Conservation (phyloP, 2,797 vertebrate species). For the Enteromius argenteus region DNA sequence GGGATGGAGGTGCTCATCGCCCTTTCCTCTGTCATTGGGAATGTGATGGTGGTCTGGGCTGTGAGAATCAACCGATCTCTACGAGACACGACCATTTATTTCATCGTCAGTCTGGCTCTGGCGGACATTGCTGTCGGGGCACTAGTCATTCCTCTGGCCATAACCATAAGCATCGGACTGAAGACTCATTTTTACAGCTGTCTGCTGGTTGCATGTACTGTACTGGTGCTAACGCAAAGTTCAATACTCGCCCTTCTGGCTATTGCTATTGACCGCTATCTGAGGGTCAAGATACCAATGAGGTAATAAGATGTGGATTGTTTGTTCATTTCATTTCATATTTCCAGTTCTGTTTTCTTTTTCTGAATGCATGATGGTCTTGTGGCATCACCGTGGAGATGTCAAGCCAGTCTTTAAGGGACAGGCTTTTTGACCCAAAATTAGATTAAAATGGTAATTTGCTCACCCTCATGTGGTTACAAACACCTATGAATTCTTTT, state of each 20-base stretch:
- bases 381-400: not conserved
- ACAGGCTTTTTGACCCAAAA: not conserved
- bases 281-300: conserved; percentile 95
- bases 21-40: conserved; percentile 91
- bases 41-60: conserved; percentile 98
- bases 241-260: conserved; percentile 96
- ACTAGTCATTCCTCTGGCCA: conserved; percentile 94
- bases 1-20: conserved; percentile 93
- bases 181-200: conserved; percentile 95
- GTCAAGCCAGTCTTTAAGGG: not conserved
- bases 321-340: not conserved
- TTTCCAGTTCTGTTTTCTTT: not conserved
- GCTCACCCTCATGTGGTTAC: not conserved
- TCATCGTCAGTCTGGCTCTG: conserved; percentile 94
- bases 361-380: not conserved
- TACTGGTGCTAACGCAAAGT: conserved; percentile 97
- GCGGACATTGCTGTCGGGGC: conserved; percentile 96
- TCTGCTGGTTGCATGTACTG: conserved; percentile 91
- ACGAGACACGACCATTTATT: conserved; percentile 94
- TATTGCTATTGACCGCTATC: conserved; percentile 95
- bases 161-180: conserved; percentile 92
- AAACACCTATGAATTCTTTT: not conserved
- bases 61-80: conserved; percentile 94
- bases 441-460: not conserved
- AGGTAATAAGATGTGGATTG: conserved; percentile 80